These are phyloP conservation scores for Ophioninae sp. DNA, from an alignment of 2,888 invertebrate genomes.

Conservation along the genomic window DNA sequence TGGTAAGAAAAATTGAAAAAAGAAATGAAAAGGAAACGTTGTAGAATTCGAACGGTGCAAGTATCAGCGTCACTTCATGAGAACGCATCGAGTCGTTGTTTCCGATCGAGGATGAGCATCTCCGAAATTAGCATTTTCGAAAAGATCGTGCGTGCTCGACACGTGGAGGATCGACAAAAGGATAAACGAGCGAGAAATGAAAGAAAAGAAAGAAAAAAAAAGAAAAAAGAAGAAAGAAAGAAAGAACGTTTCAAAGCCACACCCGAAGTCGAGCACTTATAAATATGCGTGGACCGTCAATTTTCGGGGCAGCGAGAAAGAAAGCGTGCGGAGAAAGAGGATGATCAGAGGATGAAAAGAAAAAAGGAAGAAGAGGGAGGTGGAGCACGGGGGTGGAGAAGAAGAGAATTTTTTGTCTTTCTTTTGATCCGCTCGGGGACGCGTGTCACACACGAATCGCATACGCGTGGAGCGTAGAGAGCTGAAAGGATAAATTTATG, in stretches of 20 bases:
- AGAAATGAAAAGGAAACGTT: no score
- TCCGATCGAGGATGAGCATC: no score
- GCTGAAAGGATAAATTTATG: slow-evolving; percentile 58
- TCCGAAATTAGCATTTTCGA: slow-evolving; percentile 6
- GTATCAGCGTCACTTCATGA: no score
- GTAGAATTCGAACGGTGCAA: no score
- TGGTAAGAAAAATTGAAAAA: no score
- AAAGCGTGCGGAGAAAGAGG: not conserved
- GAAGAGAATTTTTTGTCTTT: slow-evolving; percentile 32
- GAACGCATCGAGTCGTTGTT: no score
- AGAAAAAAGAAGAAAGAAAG: no score
- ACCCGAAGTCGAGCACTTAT: slow-evolving; percentile 26
- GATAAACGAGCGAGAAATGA: not conserved
- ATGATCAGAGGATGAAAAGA: not conserved
- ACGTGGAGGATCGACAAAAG: slow-evolving; percentile 17
- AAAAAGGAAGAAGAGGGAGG: not conserved
- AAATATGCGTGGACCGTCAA: slow-evolving; percentile 47
- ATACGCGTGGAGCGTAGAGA: slow-evolving; percentile 18
- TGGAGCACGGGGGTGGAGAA: not conserved
- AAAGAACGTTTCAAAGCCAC: not conserved
- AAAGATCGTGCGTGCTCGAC: slow-evolving; percentile 11
- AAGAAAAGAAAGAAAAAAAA: slow-evolving; percentile 2
- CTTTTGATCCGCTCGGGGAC: slow-evolving; percentile 49
- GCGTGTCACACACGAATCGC: slow-evolving; percentile 13
- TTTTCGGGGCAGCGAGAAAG: slow-evolving; percentile 9